phyloP scores from a whole-genome alignment of 2,797 vertebrate species.

The Danio tinwini region DNA sequence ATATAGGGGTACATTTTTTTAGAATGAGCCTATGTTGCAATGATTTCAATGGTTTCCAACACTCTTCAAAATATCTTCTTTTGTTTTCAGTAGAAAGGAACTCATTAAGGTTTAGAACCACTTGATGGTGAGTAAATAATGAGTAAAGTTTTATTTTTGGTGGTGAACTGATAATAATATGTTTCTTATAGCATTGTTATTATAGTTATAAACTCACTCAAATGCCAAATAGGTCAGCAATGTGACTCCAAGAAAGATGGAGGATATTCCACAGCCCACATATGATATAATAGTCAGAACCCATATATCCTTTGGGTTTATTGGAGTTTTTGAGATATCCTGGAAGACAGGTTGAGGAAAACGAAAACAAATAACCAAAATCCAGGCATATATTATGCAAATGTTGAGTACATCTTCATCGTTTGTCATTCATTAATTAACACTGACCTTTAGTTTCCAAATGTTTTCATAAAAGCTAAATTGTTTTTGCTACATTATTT shows the following conservation, averaged over 20 bases:
- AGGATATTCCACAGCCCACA: slow-evolving; percentile 85
- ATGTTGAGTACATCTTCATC: not conserved
- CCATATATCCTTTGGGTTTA: slow-evolving; percentile 66
- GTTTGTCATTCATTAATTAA: slow-evolving; percentile 6
- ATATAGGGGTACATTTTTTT: no score
- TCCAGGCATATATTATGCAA: not conserved
- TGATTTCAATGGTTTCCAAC: no score
- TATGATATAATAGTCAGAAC: slow-evolving; percentile 84
- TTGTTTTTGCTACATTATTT: not conserved
- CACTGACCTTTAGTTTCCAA: slow-evolving; percentile 13
- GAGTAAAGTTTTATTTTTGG: no score
- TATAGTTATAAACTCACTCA: slow-evolving; percentile 79
- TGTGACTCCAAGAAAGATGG: slow-evolving; percentile 85
- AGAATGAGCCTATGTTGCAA: no score
- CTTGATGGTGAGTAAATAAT: no score
- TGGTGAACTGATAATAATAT: no score
- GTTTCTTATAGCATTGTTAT: not conserved
- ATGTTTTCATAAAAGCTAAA: not conserved
- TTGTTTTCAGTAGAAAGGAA: no score
- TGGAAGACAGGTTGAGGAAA: slow-evolving; percentile 63
- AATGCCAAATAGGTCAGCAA: slow-evolving; percentile 85
- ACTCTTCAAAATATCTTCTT: no score
- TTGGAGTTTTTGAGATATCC: slow-evolving; percentile 77
- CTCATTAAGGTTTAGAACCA: no score
- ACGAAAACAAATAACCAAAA: not conserved